Evolutionary conservation across 2,888 invertebrate species (phyloP), one percentile per base, ranked within the genome.

Genomic region (Trissolcus brochymenae): DNA sequence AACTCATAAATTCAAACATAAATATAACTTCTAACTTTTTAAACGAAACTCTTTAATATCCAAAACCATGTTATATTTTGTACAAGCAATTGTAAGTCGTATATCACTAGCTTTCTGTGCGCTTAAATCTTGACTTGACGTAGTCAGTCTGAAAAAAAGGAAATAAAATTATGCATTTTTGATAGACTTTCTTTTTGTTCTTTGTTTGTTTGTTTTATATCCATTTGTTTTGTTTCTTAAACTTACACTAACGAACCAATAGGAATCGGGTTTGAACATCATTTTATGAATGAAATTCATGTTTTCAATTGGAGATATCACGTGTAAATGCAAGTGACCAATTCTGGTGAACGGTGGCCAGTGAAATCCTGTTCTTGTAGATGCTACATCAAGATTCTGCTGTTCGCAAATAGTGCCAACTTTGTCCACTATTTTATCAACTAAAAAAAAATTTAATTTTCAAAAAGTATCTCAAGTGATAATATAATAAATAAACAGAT

Each of bases 341-440:
- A 98, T 92, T 0, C 94, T 94, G 72, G 94, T 93, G 89, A 97
- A 97, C 0, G 98, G 98, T 0, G 98, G 97, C 94, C 96, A 94
- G 87, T 98, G 97, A 86, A 96, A 98, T 0, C 98, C 98, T 51
- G 93, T 90, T 56, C 93, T 90, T 14, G 87, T 83, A 78, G 90
- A 89, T 53, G 84, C 81, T 29, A 85, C 49, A 79, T 90, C 84
- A 1, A 90, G 91, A 49, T 90, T 91, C 80, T 91, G 87, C 65
- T 92, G 89, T 64, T 88, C 82, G n/a, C 92, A 81, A 7, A 92
- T 88, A 55, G 89, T 85, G 78, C 90, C 90, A 6, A 92, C 92
- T n/a, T 90, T 90, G 0, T 89, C 83, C 3, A 95, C 90, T 91
- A 97, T 91, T 83, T 92, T 92, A 53, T 92, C 89, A 57, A 95